Evolutionary conservation across 2,888 invertebrate genomes (phyloP), one percentile per base, ranked within the genome.

Genomic region (Lasioglossum calceatum): DNA sequence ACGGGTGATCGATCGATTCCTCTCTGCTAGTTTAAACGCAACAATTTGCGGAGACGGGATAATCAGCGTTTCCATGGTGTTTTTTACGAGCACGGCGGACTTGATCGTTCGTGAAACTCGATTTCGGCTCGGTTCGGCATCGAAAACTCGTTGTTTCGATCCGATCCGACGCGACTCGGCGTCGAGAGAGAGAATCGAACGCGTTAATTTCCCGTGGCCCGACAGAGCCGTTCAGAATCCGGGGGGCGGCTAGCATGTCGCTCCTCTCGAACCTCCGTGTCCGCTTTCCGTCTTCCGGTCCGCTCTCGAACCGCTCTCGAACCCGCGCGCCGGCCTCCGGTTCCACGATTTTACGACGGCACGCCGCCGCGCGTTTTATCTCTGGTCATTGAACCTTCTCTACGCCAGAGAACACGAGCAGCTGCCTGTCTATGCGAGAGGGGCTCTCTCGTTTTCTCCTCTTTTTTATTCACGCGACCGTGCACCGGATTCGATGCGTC

Each of bases 291-390:
- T 32, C 58, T 86, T 86, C 64, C 85, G 71, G 70, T 85, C 14
- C 61, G 32, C 67, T 77, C 70, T 80, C 77, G 61, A 61, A 67
- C 81, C 54, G 54, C 54, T 23, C 54, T 54, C 54, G 54, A 54
- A 54, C 54, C 19, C 23, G 54, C 54, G 32, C 61, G 50, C 42
- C 80, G 73, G 73, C 50, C 74, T 64, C 61, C 58, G 74, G 39
- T 80, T 86, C 77, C 42, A 64, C 85, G 81, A 86, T 84, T 86
- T 86, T 86, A 86, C 86, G 84, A 84, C 54, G 64, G 50, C 47
- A 77, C 73, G 72, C 70, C 76, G 73, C 77, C 77, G 74, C 67
- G 50, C 77, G 73, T 86, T 86, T 84, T 80, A 86, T 86, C 85
- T 77, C 80, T 80, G 85, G 85, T 64, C 85, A 61, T 86, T 84